Evolutionary conservation across 2,888 invertebrate species (phyloP).

Genomic region (Caprella mutica): DNA sequence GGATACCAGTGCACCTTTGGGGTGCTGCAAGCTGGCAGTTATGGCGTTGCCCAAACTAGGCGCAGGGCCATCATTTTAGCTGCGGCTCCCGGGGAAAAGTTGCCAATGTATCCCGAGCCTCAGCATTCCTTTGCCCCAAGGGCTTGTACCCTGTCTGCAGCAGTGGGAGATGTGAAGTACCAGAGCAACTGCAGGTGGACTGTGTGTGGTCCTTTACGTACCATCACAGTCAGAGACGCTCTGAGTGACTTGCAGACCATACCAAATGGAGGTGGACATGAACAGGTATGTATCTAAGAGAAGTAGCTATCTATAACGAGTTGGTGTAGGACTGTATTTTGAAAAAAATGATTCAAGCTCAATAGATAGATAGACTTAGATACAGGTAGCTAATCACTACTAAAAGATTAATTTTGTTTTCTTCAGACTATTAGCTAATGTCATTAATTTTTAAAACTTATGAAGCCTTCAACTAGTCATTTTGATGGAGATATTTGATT

Average conservation of each 20-base stretch:
- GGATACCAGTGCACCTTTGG: slow-evolving; percentile 80
- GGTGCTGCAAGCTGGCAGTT: slow-evolving; percentile 72
- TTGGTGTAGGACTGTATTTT: no score
- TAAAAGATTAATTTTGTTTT: no score
- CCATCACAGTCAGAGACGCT: slow-evolving; percentile 66
- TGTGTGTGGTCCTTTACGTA: slow-evolving; percentile 59
- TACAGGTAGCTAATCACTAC: no score
- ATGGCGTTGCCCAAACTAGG: slow-evolving; percentile 71
- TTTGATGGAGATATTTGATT: no score
- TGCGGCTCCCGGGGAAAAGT: slow-evolving; percentile 61
- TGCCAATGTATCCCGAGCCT: slow-evolving; percentile 69
- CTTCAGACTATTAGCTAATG: no score
- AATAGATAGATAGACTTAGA: no score
- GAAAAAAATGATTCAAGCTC: no score
- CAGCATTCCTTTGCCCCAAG: slow-evolving; percentile 61
- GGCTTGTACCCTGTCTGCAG: slow-evolving; percentile 53
- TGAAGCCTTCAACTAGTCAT: no score
- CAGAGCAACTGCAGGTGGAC: slow-evolving; percentile 50
- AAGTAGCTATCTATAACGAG: no score
- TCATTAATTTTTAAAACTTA: no score
- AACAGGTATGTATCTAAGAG: no score
- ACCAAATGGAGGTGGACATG: slow-evolving; percentile 52
- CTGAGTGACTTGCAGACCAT: slow-evolving; percentile 63
- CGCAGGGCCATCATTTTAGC: slow-evolving; percentile 63
- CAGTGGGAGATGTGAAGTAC: slow-evolving; percentile 49